phyloP scores from a whole-genome alignment of 23 tunicate species.

The Styela clava region DNA sequence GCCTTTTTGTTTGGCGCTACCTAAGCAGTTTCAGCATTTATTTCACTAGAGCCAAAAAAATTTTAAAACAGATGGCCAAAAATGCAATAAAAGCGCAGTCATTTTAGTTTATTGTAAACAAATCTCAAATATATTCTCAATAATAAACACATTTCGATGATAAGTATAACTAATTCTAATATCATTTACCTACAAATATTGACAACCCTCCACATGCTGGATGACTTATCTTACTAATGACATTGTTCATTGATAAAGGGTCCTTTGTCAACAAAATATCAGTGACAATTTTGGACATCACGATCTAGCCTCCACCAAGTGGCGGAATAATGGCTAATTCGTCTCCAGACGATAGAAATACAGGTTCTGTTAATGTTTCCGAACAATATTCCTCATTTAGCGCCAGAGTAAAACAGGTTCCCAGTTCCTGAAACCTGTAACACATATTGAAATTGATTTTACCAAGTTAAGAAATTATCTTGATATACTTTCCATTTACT shows the following conservation, averaged over 20 bases:
- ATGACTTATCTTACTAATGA: neutral
- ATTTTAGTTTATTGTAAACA: neutral
- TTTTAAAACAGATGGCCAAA: neutral
- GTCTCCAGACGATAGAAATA: neutral
- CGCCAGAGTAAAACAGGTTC: conserved; percentile 4
- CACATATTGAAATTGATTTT: neutral
- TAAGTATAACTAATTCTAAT: no score
- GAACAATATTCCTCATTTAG: conserved; percentile 6
- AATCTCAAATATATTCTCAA: neutral
- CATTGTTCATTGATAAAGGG: neutral
- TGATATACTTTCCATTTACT: no score
- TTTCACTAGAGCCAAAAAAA: neutral
- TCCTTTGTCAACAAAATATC: conserved; percentile 13
- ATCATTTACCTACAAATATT: neutral
- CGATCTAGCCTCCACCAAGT: neutral
- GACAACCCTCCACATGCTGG: conserved; percentile 22
- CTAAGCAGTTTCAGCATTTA: neutral
- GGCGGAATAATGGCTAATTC: conserved; percentile 10
- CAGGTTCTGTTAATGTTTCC: neutral
- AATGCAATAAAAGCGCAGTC: no score
- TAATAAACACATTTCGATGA: no score
- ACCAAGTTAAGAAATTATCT: no score
- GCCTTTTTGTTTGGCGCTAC: no score
- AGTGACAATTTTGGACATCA: conserved; percentile 14
- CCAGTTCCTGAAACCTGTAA: neutral